Percentiles rank a stretch among this genome's conserved stretches.
phyloP scores from a whole-genome alignment of 2,888 invertebrate genomes.

The Hydroisotoma schaefferi region DNA sequence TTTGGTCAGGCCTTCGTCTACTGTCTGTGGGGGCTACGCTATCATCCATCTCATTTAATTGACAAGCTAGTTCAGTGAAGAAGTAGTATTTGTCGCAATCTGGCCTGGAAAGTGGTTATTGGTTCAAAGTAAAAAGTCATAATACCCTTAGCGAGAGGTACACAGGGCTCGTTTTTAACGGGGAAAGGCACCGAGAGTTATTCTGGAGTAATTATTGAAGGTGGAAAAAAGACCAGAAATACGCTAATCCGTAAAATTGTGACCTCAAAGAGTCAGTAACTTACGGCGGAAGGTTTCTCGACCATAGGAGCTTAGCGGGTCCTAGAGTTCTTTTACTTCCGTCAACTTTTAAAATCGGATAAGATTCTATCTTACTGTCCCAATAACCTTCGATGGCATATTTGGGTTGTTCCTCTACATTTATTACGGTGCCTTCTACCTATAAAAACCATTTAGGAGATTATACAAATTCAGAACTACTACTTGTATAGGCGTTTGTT shows the following conservation, averaged over 20 bases:
- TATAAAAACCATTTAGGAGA: slow-evolving; percentile 48
- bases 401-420: slow-evolving; percentile 57
- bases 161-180: too few species aligned
- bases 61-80: slow-evolving; percentile 91
- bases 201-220: background rate
- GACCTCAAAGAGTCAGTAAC: slow-evolving; percentile 47
- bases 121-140: background rate
- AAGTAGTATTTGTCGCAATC: slow-evolving; percentile 76
- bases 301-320: slow-evolving; percentile 79
- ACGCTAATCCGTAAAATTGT: background rate
- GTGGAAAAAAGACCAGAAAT: background rate
- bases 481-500: too few species aligned
- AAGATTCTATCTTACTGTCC: slow-evolving; percentile 92
- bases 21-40: slow-evolving; percentile 94
- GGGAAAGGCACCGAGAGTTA: background rate
- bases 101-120: slow-evolving; percentile 53
- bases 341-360: slow-evolving; percentile 66
- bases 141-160: background rate
- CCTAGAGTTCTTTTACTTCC: slow-evolving; percentile 79
- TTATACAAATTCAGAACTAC: background rate
- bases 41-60: slow-evolving; percentile 90
- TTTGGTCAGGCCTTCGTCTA: slow-evolving; percentile 88
- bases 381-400: slow-evolving; percentile 79
- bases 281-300: slow-evolving; percentile 70
- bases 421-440: slow-evolving; percentile 67